These are phyloP conservation scores for Brienomyrus longianalis DNA, from an alignment of 2,113 vertebrate species.

Conservation along the genomic window DNA sequence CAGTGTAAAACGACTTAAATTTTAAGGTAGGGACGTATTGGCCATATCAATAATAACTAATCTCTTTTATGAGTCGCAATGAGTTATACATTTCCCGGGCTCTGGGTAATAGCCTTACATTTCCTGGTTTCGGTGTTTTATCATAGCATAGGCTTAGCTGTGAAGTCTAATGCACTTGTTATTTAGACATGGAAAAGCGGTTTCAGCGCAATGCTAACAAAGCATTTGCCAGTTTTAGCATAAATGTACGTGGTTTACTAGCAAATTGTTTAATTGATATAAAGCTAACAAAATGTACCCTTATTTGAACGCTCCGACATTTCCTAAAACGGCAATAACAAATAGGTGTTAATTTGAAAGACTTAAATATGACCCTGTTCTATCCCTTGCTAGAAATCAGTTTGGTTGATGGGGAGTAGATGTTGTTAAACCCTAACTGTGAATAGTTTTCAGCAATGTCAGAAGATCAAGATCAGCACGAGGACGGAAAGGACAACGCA, in stretches of 20 bases:
- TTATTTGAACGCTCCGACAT: background rate
- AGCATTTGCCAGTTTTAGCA: background rate
- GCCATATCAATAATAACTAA: background rate
- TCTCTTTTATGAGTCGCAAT: background rate
- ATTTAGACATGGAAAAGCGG: background rate
- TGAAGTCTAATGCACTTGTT: background rate
- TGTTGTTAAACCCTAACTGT: background rate
- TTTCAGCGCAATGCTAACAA: background rate
- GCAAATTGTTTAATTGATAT: background rate
- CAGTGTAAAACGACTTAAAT: background rate
- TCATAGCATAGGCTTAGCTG: background rate
- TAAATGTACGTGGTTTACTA: background rate
- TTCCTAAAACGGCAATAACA: background rate
- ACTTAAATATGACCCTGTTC: background rate
- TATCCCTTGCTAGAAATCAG: background rate
- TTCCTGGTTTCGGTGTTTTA: background rate
- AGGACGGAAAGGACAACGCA: background rate
- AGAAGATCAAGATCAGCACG: slow-evolving; percentile 12
- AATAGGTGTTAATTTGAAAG: background rate
- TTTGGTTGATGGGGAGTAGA: background rate
- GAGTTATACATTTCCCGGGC: background rate
- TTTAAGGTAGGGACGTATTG: background rate
- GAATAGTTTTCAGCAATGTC: slow-evolving; percentile 9
- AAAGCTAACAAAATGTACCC: background rate
- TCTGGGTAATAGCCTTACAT: background rate